Percentiles rank a stretch among this genome's conserved stretches.
Conservation (phyloP, 2,888 invertebrate genomes). For the Allophyes oxyacanthae region DNA sequence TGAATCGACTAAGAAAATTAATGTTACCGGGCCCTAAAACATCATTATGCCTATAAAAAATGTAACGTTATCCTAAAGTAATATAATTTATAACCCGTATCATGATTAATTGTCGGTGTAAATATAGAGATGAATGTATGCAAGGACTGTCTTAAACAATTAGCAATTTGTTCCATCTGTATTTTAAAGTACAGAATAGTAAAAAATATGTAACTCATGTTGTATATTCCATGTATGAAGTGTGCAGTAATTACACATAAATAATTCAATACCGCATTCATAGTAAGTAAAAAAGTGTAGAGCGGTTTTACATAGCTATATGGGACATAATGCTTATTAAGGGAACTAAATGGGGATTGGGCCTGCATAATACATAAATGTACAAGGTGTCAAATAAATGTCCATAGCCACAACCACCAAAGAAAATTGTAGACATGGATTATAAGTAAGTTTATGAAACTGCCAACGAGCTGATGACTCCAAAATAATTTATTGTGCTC, state of each 20-base stretch:
- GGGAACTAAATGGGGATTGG: conserved; percentile 22
- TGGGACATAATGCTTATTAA: conserved; percentile 39
- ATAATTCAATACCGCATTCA: conserved; percentile 60
- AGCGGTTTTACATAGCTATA: conserved; percentile 39
- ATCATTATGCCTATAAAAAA: conserved; percentile 12
- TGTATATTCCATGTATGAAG: conserved; percentile 50
- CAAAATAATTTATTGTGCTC: no score
- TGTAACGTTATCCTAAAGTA: conserved; percentile 16
- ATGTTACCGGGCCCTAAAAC: no score
- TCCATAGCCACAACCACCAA: conserved; percentile 4
- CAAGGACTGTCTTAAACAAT: conserved; percentile 54
- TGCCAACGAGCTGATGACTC: no score
- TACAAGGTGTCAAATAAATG: conserved; percentile 19
- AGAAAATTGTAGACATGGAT: conserved; percentile 1
- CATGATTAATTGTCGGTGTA: conserved; percentile 50
- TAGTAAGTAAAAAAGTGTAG: conserved; percentile 40
- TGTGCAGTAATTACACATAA: conserved; percentile 59
- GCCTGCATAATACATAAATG: conserved; percentile 27
- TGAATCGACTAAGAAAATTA: no score
- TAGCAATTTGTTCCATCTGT: conserved; percentile 57
- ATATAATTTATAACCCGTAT: conserved; percentile 43
- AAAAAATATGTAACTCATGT: conserved; percentile 54
- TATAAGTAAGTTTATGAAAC: not conserved
- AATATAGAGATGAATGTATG: conserved; percentile 45
- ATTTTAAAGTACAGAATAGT: conserved; percentile 46